Evolutionary conservation across 2,113 vertebrate genomes (phyloP), one percentile per base, ranked within the genome.

Genomic region (Poeciliopsis retropinna): DNA sequence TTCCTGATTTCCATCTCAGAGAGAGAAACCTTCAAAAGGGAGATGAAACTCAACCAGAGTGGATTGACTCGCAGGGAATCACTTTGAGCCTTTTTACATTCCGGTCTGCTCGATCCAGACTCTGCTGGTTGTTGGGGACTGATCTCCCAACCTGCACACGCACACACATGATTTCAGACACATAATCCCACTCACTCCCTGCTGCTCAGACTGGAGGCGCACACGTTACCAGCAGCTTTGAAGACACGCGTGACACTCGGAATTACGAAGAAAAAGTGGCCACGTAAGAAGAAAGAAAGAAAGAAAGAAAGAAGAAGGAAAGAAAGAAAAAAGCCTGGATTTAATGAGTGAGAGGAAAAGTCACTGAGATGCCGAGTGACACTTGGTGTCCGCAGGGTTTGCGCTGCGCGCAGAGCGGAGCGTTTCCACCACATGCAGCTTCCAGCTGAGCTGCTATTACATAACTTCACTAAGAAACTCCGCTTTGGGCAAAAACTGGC

Each of bases 401-500:
- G 29, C 71, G 64, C 60, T 70, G 79, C 60, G 67, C 82, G 29
- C 29, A 71, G 63, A 80, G 72, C 63, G 28, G 63, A 60, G 80
- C 75, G 62, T 66, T 81, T 79, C 72, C 32, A 76, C 65, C 79
- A 60, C 79, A 41, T 7, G 41, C 73, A 72, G 79, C 72, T 61
- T 75, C 57, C 84, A 47, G 70, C 73, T 13, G 32, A 41, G 67
- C 60, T 29, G 60, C 70, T 78, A 67, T 91, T 92, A 91, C 86
- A 83, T 91, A 92, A 93, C 88, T 93, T 91, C 84, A 70, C 74
- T 85, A 29, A 25, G 1, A 88, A 90, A 88, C 80, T 90, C 85
- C 72, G 78, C 63, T 76, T 37, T 61, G 0, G 27, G 67, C 29
- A 60, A 41, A 79, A 70, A 78, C 70, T 69, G 70, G 17, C 9